These are phyloP conservation scores for Musca domestica DNA, from an alignment of 1,140 invertebrate genomes.

Conservation along the genomic window DNA sequence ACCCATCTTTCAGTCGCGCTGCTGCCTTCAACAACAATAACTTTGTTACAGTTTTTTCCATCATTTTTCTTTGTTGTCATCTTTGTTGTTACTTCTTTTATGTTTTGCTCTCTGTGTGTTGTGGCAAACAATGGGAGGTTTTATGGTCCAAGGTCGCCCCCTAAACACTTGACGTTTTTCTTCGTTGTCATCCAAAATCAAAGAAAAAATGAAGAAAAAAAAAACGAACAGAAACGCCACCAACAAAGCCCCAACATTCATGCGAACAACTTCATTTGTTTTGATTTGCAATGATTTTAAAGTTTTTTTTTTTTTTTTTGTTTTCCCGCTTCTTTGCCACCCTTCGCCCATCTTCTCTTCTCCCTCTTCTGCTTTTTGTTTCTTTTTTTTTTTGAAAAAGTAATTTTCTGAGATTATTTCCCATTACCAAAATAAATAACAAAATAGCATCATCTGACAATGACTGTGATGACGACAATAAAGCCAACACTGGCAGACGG, in stretches of 20 bases:
- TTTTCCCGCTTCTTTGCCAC: too few species aligned
- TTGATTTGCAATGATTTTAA: constrained; percentile 53
- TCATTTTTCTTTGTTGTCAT: constrained; percentile 5
- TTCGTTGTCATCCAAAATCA: constrained; percentile 20
- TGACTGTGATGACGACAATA: neutral
- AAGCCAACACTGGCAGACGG: neutral
- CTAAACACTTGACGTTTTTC: constrained; percentile 39
- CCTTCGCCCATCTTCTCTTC: too few species aligned
- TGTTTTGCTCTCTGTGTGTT: neutral
- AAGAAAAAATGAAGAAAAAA: neutral
- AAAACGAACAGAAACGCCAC: neutral
- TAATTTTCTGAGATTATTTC: constrained; percentile 51
- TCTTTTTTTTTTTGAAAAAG: constrained; percentile 26
- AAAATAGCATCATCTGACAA: neutral
- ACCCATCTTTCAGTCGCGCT: neutral
- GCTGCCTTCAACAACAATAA: neutral
- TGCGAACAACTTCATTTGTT: constrained; percentile 35
- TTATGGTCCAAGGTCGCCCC: constrained; percentile 51
- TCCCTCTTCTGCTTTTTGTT: too few species aligned
- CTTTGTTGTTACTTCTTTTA: neutral
- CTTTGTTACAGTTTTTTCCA: constrained; percentile 4
- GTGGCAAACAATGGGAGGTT: constrained; percentile 31
- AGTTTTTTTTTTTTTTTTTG: constrained; percentile 23
- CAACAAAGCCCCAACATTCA: neutral
- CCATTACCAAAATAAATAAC: constrained; percentile 33